A percentile compares a stretch with the other conserved stretches of the same genome.
These are phyloP conservation scores for Polypedilum vanderplanki DNA, from an alignment of 1,140 invertebrate genomes.

Conservation along the genomic window DNA sequence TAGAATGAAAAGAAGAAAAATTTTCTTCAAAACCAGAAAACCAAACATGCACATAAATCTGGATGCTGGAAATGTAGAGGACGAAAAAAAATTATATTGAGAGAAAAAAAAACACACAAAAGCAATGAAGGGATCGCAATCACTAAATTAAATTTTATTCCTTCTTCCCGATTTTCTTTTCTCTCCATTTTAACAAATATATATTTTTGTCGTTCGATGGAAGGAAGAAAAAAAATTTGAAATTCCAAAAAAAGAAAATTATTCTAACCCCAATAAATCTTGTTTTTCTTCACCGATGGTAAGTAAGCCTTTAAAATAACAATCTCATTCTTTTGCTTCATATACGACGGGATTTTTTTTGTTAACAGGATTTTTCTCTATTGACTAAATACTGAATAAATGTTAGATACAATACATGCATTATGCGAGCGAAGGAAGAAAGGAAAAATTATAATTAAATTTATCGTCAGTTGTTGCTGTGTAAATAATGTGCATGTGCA, in stretches of 20 bases:
- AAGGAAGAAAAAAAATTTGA: background rate
- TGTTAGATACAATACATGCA: background rate
- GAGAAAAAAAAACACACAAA: background rate
- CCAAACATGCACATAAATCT: constrained; percentile 12
- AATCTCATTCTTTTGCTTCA: background rate
- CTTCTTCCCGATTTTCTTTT: background rate
- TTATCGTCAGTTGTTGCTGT: background rate
- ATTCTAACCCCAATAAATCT: constrained; percentile 5
- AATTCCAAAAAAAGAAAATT: constrained; percentile 14
- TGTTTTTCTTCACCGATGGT: constrained; percentile 5
- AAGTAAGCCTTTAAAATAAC: constrained; percentile 18
- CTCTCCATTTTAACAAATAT: background rate
- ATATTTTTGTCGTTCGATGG: constrained; percentile 17
- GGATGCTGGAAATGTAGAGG: background rate
- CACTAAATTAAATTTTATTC: constrained; percentile 15
- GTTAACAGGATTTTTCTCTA: background rate
- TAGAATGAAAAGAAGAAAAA: background rate
- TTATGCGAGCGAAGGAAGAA: background rate
- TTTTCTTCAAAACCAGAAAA: background rate
- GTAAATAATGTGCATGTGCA: background rate
- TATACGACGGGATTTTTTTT: background rate
- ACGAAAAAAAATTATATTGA: background rate
- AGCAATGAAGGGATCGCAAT: background rate
- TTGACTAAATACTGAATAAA: constrained; percentile 19
- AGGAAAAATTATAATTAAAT: background rate